phyloP scores from a whole-genome alignment of 2,797 vertebrate genomes.

The Dipus sagitta region DNA sequence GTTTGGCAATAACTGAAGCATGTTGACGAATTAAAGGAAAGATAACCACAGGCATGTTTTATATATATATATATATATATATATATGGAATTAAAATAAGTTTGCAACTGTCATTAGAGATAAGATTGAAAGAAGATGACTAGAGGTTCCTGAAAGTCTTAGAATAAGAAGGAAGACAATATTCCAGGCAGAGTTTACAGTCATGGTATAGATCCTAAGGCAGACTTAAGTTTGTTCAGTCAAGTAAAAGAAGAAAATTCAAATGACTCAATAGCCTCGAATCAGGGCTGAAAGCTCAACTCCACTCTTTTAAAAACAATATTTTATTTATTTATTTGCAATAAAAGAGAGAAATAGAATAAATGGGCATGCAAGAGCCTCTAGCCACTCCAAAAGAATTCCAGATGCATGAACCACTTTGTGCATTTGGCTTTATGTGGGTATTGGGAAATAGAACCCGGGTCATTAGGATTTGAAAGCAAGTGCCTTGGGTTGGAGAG shows the following conservation, averaged over 20 bases:
- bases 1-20: not conserved
- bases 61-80: too few relatives aligned
- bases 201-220: not conserved
- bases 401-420: too few relatives aligned
- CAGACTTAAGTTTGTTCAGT: not conserved
- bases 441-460: too few relatives aligned
- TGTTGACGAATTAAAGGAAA: not conserved
- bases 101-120: not conserved
- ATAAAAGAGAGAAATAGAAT: too few relatives aligned
- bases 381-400: too few relatives aligned
- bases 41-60: accelerated
- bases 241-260: not conserved
- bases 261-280: not conserved
- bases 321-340: too few relatives aligned
- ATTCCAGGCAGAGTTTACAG: not conserved
- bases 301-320: too few relatives aligned
- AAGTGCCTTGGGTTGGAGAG: too few relatives aligned
- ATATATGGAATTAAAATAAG: not conserved
- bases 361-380: too few relatives aligned
- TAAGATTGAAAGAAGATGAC: not conserved
- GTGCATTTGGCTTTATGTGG: too few relatives aligned
- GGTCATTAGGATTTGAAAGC: too few relatives aligned
- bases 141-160: not conserved
- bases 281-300: not conserved
- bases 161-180: not conserved